These are phyloP conservation scores for Epinephelus cyanopodus DNA, from an alignment of 2,113 vertebrate genomes.

Conservation along the genomic window DNA sequence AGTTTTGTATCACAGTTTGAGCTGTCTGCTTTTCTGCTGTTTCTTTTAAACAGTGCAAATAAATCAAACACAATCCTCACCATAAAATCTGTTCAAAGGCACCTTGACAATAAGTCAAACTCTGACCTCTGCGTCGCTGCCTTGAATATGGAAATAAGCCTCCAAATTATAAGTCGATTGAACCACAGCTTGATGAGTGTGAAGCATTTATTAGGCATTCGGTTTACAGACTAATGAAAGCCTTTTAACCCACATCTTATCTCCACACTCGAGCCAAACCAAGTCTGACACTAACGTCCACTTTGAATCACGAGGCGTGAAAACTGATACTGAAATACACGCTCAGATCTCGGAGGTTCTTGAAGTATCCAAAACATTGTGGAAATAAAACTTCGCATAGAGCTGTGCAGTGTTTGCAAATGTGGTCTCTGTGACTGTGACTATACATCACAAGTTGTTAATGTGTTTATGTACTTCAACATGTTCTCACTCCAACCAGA, in stretches of 20 bases:
- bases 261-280: conserved; percentile 37
- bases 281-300: conserved; percentile 42
- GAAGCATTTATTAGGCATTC: conserved; percentile 49
- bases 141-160: conserved; percentile 54
- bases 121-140: not conserved
- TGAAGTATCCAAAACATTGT: not conserved
- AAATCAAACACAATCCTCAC: not conserved
- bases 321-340: conserved; percentile 3
- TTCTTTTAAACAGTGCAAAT: not conserved
- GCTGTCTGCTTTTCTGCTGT: too few relatives aligned
- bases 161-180: conserved; percentile 26
- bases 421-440: not conserved
- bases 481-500: too few relatives aligned
- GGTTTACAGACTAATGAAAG: conserved; percentile 61
- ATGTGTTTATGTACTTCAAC: too few relatives aligned
- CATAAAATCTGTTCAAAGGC: conserved; percentile 11
- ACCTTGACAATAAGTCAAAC: conserved; percentile 13
- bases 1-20: too few relatives aligned
- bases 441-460: not conserved
- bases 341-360: not conserved
- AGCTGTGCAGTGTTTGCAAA: not conserved
- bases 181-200: conserved; percentile 39
- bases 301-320: conserved; percentile 23
- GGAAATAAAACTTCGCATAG: not conserved
- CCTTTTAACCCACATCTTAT: conserved; percentile 58